phyloP scores from a whole-genome alignment of 1,140 invertebrate genomes.

The Hormaphis cornu region DNA sequence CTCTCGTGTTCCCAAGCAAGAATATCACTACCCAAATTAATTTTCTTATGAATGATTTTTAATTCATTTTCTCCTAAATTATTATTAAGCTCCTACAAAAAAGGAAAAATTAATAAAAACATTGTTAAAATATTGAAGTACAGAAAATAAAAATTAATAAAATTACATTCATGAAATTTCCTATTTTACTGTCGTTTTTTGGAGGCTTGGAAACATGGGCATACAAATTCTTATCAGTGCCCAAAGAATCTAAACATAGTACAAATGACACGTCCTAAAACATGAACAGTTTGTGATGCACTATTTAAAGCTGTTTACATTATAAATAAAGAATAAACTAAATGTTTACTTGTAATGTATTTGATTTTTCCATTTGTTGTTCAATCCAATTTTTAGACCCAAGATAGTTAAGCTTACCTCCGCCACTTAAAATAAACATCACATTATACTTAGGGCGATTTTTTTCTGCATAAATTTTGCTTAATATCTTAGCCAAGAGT shows the following conservation, averaged over 20 bases:
- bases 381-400: slow-evolving; percentile 95
- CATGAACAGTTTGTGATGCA: slow-evolving; percentile 33
- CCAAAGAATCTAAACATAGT: slow-evolving; percentile 82
- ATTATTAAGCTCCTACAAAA: slow-evolving; percentile 11
- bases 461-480: slow-evolving; percentile 75
- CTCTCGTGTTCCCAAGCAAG: slow-evolving; percentile 96
- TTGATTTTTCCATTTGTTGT: slow-evolving; percentile 65
- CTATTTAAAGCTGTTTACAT: not conserved
- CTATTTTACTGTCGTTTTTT: slow-evolving; percentile 68
- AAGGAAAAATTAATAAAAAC: not conserved
- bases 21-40: slow-evolving; percentile 87
- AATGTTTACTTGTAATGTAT: slow-evolving; percentile 29
- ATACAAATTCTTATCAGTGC: slow-evolving; percentile 56
- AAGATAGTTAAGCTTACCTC: slow-evolving; percentile 91
- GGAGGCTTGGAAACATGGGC: slow-evolving; percentile 96
- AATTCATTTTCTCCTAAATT: slow-evolving; percentile 42
- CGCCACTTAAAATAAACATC: slow-evolving; percentile 82
- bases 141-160: not conserved
- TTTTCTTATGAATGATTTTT: slow-evolving; percentile 88
- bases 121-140: not conserved
- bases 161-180: slow-evolving; percentile 55
- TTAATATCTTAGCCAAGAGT: slow-evolving; percentile 82
- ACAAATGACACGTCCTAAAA: slow-evolving; percentile 77
- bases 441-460: slow-evolving; percentile 79
- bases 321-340: not conserved